Evolutionary conservation across 2,797 vertebrate genomes (phyloP).

Genomic region (Spizella passerina): DNA sequence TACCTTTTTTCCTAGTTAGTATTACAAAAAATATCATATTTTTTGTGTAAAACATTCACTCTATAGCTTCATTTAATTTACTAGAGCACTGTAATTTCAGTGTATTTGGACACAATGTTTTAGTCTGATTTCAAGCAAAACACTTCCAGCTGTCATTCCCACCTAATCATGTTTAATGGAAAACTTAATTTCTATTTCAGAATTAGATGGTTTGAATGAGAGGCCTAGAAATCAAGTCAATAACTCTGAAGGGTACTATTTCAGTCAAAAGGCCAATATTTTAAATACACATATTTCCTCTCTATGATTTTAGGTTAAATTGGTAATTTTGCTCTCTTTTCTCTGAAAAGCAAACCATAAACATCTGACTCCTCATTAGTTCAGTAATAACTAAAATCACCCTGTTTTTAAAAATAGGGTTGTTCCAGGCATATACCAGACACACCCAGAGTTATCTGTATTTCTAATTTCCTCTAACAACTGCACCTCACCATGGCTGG

Average conservation of each 20-base stretch:
- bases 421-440: neutral
- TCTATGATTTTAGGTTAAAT: neutral
- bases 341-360: neutral
- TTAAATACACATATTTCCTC: neutral
- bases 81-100: neutral
- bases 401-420: neutral
- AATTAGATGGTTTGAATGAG: neutral
- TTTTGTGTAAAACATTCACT: neutral
- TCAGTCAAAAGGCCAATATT: neutral
- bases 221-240: neutral
- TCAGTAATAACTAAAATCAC: neutral
- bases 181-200: neutral
- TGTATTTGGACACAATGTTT: neutral
- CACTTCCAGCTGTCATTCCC: neutral
- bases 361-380: neutral
- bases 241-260: neutral
- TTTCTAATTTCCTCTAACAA: neutral
- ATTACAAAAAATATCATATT: neutral
- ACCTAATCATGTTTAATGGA: neutral
- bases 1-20: neutral
- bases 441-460: slow-evolving; percentile 10
- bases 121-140: neutral
- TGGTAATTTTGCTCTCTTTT: neutral
- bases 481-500: neutral
- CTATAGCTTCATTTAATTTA: neutral